Percentiles rank a stretch among this genome's conserved stretches.
These are phyloP conservation scores for Aphelinus atriplicis DNA, from an alignment of 1,140 invertebrate genomes.

Conservation along the genomic window DNA sequence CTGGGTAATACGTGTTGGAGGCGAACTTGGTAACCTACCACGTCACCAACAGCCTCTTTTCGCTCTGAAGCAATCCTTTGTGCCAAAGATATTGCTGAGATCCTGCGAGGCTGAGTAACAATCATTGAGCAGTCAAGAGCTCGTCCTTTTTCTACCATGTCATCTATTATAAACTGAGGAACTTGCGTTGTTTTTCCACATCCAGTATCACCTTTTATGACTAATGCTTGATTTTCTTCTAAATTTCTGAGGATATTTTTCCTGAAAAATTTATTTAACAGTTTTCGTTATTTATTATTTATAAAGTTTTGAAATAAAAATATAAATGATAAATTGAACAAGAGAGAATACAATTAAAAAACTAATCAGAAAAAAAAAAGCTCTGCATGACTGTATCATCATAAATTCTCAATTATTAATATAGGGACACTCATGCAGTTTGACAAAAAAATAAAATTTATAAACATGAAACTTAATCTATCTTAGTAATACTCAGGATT, in stretches of 20 bases:
- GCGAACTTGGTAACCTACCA: slow-evolving; percentile 84
- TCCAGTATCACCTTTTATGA: slow-evolving; percentile 88
- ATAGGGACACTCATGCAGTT: no score
- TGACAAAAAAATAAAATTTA: neutral
- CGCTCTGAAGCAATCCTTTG: slow-evolving; percentile 85
- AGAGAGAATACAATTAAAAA: no score
- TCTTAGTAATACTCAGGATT: no score
- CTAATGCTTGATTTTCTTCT: slow-evolving; percentile 69
- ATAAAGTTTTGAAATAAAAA: neutral
- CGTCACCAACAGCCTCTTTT: slow-evolving; percentile 79
- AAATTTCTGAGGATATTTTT: slow-evolving; percentile 47
- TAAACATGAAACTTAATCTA: neutral
- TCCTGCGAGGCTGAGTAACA: slow-evolving; percentile 88
- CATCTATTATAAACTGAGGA: slow-evolving; percentile 90
- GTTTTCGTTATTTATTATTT: neutral
- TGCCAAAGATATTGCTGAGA: slow-evolving; percentile 90
- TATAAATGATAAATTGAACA: no score
- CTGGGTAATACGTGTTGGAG: slow-evolving; percentile 46
- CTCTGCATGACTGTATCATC: no score
- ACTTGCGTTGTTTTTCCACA: slow-evolving; percentile 92
- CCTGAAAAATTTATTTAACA: slow-evolving; percentile 11
- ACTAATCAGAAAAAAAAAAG: no score
- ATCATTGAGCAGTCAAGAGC: slow-evolving; percentile 77
- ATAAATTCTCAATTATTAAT: no score
- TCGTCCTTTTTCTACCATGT: slow-evolving; percentile 62